These are phyloP conservation scores for Caenorhabditis wallacei DNA, from an alignment of 2,888 invertebrate genomes.

Conservation along the genomic window DNA sequence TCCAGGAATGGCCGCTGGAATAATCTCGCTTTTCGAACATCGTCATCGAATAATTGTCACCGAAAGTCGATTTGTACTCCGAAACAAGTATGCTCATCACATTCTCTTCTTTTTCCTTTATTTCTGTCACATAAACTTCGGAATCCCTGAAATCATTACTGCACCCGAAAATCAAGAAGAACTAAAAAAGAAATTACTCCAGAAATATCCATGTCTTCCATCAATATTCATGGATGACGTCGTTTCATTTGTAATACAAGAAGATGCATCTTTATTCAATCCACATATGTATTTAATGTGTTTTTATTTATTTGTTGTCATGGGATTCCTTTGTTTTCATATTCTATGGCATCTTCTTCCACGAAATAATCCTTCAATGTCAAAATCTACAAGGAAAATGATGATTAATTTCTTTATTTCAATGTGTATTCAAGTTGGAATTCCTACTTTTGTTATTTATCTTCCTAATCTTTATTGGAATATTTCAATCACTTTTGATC, in stretches of 20 bases:
- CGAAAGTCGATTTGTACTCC: slow-evolving; percentile 27
- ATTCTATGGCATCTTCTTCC: slow-evolving; percentile 28
- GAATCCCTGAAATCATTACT: slow-evolving; percentile 44
- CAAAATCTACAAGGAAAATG: slow-evolving; percentile 23
- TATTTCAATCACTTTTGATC: slow-evolving; percentile 35
- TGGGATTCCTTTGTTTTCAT: slow-evolving; percentile 24
- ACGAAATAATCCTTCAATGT: slow-evolving; percentile 43
- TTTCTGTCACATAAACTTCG: slow-evolving; percentile 41
- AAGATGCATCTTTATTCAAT: slow-evolving; percentile 38
- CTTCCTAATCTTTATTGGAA: slow-evolving; percentile 52
- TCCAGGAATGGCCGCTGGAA: slow-evolving; percentile 24
- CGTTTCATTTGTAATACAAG: slow-evolving; percentile 23
- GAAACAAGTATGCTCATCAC: not conserved
- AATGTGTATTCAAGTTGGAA: slow-evolving; percentile 30
- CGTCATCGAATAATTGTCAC: slow-evolving; percentile 36
- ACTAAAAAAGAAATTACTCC: not conserved
- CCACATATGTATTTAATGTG: slow-evolving; percentile 50
- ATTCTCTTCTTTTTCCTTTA: slow-evolving; percentile 25
- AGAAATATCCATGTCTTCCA: slow-evolving; percentile 22
- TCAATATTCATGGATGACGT: not conserved
- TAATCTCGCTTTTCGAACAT: slow-evolving; percentile 38
- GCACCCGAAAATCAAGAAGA: slow-evolving; percentile 29
- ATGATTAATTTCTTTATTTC: slow-evolving; percentile 43
- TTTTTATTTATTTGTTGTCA: slow-evolving; percentile 1
- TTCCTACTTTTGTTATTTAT: slow-evolving; percentile 39